Conservation (phyloP, 2,113 vertebrate species). For the Gasterosteus aculeatus region DNA sequence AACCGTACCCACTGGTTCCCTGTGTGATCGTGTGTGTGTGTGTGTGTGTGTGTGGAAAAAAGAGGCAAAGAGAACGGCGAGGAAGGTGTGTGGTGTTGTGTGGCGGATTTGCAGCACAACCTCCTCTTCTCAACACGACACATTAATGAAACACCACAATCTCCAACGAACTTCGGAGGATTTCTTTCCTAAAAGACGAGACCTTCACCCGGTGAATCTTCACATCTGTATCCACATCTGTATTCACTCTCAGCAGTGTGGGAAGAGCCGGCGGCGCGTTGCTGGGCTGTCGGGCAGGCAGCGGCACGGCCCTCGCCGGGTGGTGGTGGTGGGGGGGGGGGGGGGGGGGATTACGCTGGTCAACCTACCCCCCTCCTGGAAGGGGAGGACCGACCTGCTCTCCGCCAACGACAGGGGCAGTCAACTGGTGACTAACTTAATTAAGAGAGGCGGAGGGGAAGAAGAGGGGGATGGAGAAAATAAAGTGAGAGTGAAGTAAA, state of each 20-base stretch:
- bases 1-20: conserved; percentile 75
- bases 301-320: conserved; percentile 51
- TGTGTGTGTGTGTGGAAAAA: conserved; percentile 34
- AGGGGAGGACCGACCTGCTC: conserved; percentile 76
- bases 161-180: not conserved
- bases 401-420: conserved; percentile 80
- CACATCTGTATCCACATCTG: conserved; percentile 3
- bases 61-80: not conserved
- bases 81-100: conserved; percentile 33
- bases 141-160: not conserved
- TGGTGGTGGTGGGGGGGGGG: conserved; percentile 25
- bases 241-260: conserved; percentile 23
- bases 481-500: conserved; percentile 35
- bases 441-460: conserved; percentile 68
- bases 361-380: conserved; percentile 80
- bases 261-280: conserved; percentile 36
- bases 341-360: conserved; percentile 85
- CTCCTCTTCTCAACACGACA: conserved; percentile 33
- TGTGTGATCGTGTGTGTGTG: conserved; percentile 53
- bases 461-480: conserved; percentile 16
- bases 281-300: conserved; percentile 43
- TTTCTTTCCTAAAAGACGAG: not conserved
- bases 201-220: not conserved
- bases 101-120: conserved; percentile 33
- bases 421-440: conserved; percentile 86